Evolutionary conservation across 2,888 invertebrate genomes (phyloP).

Genomic region (Caenorhabditis wallacei): DNA sequence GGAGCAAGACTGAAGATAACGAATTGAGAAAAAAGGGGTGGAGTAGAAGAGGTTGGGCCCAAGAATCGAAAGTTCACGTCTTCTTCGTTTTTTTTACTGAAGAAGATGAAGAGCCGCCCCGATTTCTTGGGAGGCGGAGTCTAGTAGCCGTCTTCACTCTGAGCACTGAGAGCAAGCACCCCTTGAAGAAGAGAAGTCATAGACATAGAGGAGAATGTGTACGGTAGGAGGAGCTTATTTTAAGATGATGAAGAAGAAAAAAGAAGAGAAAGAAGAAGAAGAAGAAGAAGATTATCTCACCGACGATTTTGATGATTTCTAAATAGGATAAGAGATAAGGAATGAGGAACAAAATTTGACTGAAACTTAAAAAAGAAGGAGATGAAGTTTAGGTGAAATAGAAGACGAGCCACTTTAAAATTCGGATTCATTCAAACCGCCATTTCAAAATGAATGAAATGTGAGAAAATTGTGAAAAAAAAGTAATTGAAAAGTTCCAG

Average conservation of each 20-base stretch:
- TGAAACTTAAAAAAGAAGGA: neutral
- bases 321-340: slow-evolving; percentile 10
- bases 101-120: slow-evolving; percentile 45
- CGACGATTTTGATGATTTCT: neutral
- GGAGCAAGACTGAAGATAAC: slow-evolving; percentile 41
- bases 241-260: neutral
- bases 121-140: slow-evolving; percentile 46
- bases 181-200: neutral
- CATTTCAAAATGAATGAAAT: neutral
- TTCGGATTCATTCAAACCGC: neutral
- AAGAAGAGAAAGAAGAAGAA: slow-evolving; percentile 2
- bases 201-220: no score
- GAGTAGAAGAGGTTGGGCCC: slow-evolving; percentile 4
- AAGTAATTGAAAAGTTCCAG: neutral
- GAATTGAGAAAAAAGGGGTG: neutral
- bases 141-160: slow-evolving; percentile 39
- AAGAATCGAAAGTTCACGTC: slow-evolving; percentile 62
- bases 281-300: neutral
- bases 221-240: slow-evolving; percentile 53
- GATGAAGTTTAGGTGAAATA: no score
- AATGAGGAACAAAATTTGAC: neutral
- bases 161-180: slow-evolving; percentile 13
- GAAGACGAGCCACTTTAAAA: neutral
- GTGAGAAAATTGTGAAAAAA: neutral
- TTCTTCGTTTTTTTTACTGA: slow-evolving; percentile 14